Conservation (phyloP, 2,888 invertebrate genomes). For the Neelides folsomi region DNA sequence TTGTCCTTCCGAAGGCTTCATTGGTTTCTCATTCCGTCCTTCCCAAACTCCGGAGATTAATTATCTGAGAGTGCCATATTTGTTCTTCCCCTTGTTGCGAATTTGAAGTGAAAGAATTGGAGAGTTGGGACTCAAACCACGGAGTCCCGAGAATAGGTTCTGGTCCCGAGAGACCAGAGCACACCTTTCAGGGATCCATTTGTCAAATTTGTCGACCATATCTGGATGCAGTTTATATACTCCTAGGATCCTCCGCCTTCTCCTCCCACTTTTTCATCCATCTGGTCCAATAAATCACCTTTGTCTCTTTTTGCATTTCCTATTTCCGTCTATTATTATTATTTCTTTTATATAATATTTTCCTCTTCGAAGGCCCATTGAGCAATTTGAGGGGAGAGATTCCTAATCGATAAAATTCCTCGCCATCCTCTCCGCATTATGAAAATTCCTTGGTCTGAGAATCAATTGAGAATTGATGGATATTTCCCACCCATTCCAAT, state of each 20-base stretch:
- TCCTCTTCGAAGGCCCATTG: no score
- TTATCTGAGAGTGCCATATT: slow-evolving; percentile 14
- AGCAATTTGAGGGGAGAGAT: no score
- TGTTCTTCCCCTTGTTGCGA: slow-evolving; percentile 11
- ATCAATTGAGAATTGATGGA: no score
- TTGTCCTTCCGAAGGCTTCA: slow-evolving; percentile 8
- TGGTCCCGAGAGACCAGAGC: neutral
- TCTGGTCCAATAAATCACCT: slow-evolving; percentile 13
- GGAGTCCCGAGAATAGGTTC: neutral
- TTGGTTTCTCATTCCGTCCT: slow-evolving; percentile 9
- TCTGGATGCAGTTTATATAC: slow-evolving; percentile 4
- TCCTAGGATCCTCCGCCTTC: slow-evolving; percentile 2
- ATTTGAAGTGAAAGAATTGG: slow-evolving; percentile 10
- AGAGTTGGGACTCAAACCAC: slow-evolving; percentile 3
- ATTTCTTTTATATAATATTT: no score
- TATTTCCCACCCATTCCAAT: no score
- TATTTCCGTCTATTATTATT: no score
- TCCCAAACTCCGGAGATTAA: slow-evolving; percentile 10
- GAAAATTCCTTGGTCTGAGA: no score
- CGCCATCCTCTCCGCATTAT: no score
- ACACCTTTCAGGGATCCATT: slow-evolving; percentile 9
- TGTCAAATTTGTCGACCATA: slow-evolving; percentile 16
- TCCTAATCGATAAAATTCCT: no score
- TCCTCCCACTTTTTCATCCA: slow-evolving; percentile 10
- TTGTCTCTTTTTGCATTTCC: neutral